Evolutionary conservation across 2,888 invertebrate genomes (phyloP).

Genomic region (Luperina testacea): DNA sequence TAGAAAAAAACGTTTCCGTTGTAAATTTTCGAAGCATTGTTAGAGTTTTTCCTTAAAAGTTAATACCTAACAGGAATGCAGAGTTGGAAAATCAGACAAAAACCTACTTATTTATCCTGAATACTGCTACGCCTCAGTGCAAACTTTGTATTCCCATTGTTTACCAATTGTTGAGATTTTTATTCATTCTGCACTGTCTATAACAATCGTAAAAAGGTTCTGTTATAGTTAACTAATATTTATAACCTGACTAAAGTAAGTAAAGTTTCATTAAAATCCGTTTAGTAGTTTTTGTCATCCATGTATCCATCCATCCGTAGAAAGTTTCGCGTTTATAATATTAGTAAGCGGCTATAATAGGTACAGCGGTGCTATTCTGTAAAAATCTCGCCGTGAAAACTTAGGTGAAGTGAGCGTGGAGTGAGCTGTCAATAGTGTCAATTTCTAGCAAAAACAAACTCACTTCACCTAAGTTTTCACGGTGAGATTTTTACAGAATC

Average conservation of each 20-base stretch:
- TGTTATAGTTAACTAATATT: background rate
- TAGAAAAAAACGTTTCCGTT: background rate
- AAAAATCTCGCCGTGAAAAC: no score
- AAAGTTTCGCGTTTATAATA: no score
- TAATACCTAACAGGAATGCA: background rate
- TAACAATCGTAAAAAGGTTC: no score
- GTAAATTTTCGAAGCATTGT: background rate
- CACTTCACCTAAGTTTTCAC: no score
- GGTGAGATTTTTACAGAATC: no score
- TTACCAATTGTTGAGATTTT: background rate
- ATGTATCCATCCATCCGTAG: no score
- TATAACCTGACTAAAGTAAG: background rate
- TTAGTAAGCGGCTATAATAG: background rate
- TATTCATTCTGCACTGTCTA: background rate
- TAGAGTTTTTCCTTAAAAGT: background rate
- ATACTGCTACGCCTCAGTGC: background rate
- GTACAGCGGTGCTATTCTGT: background rate
- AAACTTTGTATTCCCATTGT: conserved; percentile 16
- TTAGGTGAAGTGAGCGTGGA: no score
- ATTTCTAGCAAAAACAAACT: no score
- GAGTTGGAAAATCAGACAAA: background rate
- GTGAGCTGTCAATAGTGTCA: no score
- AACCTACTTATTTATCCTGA: background rate
- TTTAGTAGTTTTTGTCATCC: no score
- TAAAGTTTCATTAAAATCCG: no score